Percentiles rank a stretch among this genome's conserved stretches.
These are phyloP conservation scores for Hydrozoanthus tunicans DNA, from an alignment of 64 coral and sea anemone genomes.

Conservation along the genomic window DNA sequence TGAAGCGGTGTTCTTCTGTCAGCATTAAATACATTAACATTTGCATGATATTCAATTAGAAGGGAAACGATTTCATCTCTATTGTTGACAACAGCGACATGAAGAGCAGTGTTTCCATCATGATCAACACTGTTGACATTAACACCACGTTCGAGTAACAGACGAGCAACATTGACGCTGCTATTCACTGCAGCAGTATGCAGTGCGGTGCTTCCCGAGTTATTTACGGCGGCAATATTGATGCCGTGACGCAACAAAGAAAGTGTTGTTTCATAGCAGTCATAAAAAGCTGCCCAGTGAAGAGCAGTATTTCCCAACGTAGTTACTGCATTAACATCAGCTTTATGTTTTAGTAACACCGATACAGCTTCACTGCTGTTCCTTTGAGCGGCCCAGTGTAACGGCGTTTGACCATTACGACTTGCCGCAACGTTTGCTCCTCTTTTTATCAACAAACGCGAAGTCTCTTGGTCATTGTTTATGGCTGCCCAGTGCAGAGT, in stretches of 20 bases:
- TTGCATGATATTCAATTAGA: not conserved
- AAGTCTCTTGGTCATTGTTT: not conserved
- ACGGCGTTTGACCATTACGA: not conserved
- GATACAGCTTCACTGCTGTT: not conserved
- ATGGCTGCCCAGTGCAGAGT: not conserved
- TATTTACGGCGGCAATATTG: not conserved
- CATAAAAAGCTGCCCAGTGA: not conserved
- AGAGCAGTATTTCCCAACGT: not conserved
- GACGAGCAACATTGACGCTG: too few relatives aligned
- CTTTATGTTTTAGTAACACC: not conserved
- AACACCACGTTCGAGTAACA: not conserved
- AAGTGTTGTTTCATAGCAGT: not conserved
- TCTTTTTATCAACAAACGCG: not conserved
- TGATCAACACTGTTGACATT: not conserved
- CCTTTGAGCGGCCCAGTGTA: not conserved
- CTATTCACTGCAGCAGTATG: not conserved
- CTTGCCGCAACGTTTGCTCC: not conserved
- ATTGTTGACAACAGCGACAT: slow-evolving; percentile 10
- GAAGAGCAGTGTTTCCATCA: not conserved
- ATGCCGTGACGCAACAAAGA: not conserved
- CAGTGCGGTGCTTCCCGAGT: not conserved
- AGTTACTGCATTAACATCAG: not conserved
- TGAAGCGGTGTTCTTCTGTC: slow-evolving; percentile 1
- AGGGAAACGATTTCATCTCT: slow-evolving; percentile 9
- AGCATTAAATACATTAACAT: not conserved